Base-by-base conservation (phyloP, 1,140 invertebrate species). In the Hormaphis cornu region DNA sequence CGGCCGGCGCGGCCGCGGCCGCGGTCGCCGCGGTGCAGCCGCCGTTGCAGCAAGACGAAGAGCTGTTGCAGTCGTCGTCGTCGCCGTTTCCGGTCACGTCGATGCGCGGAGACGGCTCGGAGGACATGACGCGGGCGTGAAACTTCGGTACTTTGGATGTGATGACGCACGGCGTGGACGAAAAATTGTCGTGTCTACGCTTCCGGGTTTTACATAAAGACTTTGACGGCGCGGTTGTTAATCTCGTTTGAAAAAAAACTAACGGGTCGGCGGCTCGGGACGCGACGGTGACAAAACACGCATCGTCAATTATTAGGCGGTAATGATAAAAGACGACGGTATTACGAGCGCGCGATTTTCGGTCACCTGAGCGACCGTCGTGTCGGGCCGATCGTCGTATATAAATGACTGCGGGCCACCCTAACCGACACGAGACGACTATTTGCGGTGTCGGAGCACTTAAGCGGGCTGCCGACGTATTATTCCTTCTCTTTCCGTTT, bases 1-100 rank as follows among this genome's bases (percentile, higher is more conserved):
- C 91, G 0, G 79, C 83, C 30, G 80, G 83, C 1, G 92, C 91
- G 76, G 77, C 81, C 9, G 86, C 90, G n/a, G 91, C 91, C 56
- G 63, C 22, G 24, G 63, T 46, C 26, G 69, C 37, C 26, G 71
- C 69, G 22, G 69, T 53, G 93, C 94, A 74, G 91, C 91, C 0
- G 78, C 83, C 33, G 80, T 83, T 2, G 92, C 91, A 76, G 77
- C 50, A 52, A 59, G 52, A 42, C 53, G 16, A n/a, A n/a, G n/a
- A n/a, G n/a, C n/a, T n/a, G n/a, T n/a, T n/a, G n/a, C n/a, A 24
- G 26, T 28, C 46, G 71, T 46, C 44, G 22, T 28, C 59, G 70
- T 26, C 40, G 52, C 24, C 63, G 26, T 48, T 42, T 14, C 35
- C 48, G 46, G 10, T 58, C 44, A 46, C 48, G 28, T 37, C 72